These are phyloP conservation scores for Zootoca vivipara DNA, from an alignment of 2,113 vertebrate genomes.

Conservation along the genomic window DNA sequence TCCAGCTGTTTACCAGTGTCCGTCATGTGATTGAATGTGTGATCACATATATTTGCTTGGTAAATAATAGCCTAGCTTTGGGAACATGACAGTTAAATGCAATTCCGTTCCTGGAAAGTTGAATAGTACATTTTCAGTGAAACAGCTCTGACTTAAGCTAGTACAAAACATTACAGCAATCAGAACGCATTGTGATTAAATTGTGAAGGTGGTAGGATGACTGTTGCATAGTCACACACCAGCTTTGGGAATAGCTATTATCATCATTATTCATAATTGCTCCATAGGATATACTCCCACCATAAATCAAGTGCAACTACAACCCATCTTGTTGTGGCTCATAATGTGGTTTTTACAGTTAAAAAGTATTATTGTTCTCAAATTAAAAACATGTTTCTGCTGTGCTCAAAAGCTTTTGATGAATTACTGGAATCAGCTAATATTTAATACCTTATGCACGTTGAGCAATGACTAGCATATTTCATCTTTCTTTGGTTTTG, in stretches of 20 bases:
- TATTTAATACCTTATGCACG: slow-evolving; percentile 13
- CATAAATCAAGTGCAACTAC: slow-evolving; percentile 31
- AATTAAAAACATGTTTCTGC: slow-evolving; percentile 26
- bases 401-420: not conserved
- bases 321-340: slow-evolving; percentile 7
- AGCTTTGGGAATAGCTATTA: slow-evolving; percentile 17
- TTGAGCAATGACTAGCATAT: slow-evolving; percentile 9
- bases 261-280: slow-evolving; percentile 28
- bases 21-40: slow-evolving; percentile 9
- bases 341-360: slow-evolving; percentile 21
- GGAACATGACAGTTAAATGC: slow-evolving; percentile 25
- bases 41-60: slow-evolving; percentile 16
- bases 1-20: slow-evolving; percentile 17
- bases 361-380: slow-evolving; percentile 17
- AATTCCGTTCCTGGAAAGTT: slow-evolving; percentile 22
- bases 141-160: not conserved
- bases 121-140: slow-evolving; percentile 23
- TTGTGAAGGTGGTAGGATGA: slow-evolving; percentile 7
- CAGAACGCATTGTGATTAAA: slow-evolving; percentile 30
- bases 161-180: not conserved
- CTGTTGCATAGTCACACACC: slow-evolving; percentile 18
- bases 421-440: not conserved
- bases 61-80: slow-evolving; percentile 22
- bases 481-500: not conserved
- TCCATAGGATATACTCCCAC: slow-evolving; percentile 26